These are phyloP conservation scores for Hydroisotoma schaefferi DNA, from an alignment of 2,888 invertebrate genomes.

Conservation along the genomic window DNA sequence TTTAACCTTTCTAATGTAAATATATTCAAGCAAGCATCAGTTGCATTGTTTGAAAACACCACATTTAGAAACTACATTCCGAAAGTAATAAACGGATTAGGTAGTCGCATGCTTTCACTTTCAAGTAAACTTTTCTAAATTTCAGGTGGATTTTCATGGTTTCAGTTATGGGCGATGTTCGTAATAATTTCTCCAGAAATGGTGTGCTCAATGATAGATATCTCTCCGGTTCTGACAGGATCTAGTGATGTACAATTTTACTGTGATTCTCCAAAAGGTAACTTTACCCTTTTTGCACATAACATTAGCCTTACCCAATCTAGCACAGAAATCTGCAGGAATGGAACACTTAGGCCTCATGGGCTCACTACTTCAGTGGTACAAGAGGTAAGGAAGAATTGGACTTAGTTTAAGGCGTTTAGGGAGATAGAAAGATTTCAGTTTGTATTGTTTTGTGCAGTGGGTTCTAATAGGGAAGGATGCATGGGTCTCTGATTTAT, in stretches of 20 bases:
- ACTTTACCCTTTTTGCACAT: conserved; percentile 5
- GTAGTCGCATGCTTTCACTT: no score
- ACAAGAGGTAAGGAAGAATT: conserved; percentile 33
- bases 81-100: no score
- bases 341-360: conserved; percentile 17
- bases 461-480: conserved; percentile 28
- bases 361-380: conserved; percentile 31
- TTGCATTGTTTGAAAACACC: no score
- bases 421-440: no score
- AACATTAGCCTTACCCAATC: background rate
- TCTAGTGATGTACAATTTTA: conserved; percentile 15
- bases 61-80: no score
- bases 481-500: conserved; percentile 31
- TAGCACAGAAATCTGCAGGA: conserved; percentile 1
- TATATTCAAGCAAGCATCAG: no score
- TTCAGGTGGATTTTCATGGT: conserved; percentile 46
- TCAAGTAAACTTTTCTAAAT: no score
- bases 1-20: no score
- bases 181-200: conserved; percentile 38
- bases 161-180: conserved; percentile 33
- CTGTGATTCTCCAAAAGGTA: conserved; percentile 11
- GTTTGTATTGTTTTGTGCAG: conserved; percentile 16
- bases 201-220: conserved; percentile 40
- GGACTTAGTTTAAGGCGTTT: no score
- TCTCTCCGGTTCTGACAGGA: conserved; percentile 39